Conservation (phyloP, 1,140 invertebrate genomes). For the Lethrus apterus region DNA sequence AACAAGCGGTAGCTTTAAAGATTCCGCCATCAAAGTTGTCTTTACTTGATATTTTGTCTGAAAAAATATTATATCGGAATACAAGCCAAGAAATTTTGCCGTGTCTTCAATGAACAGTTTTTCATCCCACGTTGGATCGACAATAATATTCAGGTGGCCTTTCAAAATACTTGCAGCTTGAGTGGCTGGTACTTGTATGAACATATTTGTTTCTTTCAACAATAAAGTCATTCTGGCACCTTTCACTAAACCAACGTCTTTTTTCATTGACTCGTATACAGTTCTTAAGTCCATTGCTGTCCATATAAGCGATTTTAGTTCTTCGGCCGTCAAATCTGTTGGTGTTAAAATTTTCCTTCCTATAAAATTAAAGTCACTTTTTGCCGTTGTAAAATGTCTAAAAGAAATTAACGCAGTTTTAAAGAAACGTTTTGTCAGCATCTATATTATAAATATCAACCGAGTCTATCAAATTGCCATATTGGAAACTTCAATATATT, state of each 20-base stretch:
- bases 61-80: constrained; percentile 9
- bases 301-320: constrained; percentile 13
- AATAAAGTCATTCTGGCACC: neutral
- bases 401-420: too few relatives aligned
- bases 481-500: too few relatives aligned
- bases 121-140: neutral
- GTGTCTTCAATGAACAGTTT: constrained; percentile 1
- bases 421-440: too few relatives aligned
- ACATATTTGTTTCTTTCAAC: neutral
- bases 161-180: constrained; percentile 4
- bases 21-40: neutral
- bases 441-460: too few relatives aligned
- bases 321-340: neutral
- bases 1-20: neutral
- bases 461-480: too few relatives aligned
- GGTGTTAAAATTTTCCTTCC: neutral
- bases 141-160: neutral
- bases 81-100: neutral
- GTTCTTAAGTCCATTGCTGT: constrained; percentile 4
- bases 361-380: too few relatives aligned
- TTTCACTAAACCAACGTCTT: neutral
- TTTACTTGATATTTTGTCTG: neutral
- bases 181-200: neutral
- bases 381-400: too few relatives aligned
- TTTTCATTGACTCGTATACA: neutral